Conservation (phyloP, 30 jellyfish, hydroid and myxozoan genomes). For the Hydractinia symbiolongicarpus region DNA sequence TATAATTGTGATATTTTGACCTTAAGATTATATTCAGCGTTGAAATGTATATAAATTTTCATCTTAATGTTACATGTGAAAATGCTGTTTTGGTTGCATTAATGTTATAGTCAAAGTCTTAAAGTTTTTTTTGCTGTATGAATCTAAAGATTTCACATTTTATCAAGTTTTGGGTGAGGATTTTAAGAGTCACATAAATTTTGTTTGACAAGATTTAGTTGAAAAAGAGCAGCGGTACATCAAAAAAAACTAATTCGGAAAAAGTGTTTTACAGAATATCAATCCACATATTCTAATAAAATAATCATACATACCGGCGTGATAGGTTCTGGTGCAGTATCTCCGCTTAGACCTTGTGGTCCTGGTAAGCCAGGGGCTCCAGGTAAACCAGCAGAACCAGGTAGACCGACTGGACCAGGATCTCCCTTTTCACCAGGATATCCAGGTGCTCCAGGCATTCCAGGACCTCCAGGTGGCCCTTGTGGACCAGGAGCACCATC, state of each 20-base stretch:
- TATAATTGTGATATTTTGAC: no score
- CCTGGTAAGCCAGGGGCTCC: constrained; percentile 77
- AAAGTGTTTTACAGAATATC: background rate
- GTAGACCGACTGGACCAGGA: constrained; percentile 62
- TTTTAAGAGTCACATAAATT: no score
- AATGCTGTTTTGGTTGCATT: no score
- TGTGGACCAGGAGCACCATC: constrained; percentile 56
- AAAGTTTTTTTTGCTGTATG: background rate
- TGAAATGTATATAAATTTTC: no score
- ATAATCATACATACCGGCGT: constrained; percentile 73
- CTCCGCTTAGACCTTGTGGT: constrained; percentile 62
- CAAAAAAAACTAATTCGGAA: background rate
- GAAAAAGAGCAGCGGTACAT: background rate
- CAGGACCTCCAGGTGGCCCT: constrained; percentile 56
- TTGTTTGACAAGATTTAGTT: no score
- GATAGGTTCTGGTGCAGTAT: constrained; percentile 62
- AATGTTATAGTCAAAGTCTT: background rate
- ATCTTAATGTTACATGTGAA: no score
- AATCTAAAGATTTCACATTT: no score
- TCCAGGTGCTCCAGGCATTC: constrained; percentile 51
- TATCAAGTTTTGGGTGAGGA: no score
- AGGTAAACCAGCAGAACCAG: constrained; percentile 72
- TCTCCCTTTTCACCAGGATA: constrained; percentile 69
- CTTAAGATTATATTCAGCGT: no score
- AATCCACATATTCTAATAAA: background rate